Evolutionary conservation across 1,140 invertebrate species (phyloP).

Genomic region (Lordiphosa mommai): DNA sequence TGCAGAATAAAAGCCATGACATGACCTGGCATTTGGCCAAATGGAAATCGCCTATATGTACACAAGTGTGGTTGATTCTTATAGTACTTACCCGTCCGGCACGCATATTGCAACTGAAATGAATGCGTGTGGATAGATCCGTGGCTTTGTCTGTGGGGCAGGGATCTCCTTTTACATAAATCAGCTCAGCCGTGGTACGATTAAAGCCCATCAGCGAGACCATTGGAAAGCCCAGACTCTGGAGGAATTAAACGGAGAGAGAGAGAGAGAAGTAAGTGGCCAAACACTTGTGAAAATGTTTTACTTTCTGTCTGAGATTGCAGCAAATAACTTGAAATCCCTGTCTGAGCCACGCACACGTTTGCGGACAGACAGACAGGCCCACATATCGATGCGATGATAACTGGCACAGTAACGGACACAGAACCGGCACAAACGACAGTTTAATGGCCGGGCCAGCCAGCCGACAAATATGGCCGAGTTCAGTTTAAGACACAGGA

Average conservation of each 20-base stretch:
- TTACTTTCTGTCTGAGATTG: slow-evolving; percentile 63
- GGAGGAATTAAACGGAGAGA: slow-evolving; percentile 7
- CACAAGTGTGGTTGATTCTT: background rate
- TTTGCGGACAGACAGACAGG: slow-evolving; percentile 16
- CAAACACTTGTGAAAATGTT: slow-evolving; percentile 42
- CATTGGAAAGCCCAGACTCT: slow-evolving; percentile 81
- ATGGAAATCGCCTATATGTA: background rate
- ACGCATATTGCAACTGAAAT: slow-evolving; percentile 79
- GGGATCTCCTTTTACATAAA: slow-evolving; percentile 78
- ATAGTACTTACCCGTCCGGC: slow-evolving; percentile 77
- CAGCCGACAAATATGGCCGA: slow-evolving; percentile 28
- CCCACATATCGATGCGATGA: slow-evolving; percentile 45
- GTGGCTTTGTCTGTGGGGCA: slow-evolving; percentile 78
- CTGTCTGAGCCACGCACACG: slow-evolving; percentile 52
- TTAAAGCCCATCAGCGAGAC: slow-evolving; percentile 60
- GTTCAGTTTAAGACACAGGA: background rate
- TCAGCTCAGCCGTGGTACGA: slow-evolving; percentile 71
- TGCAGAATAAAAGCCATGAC: slow-evolving; percentile 12
- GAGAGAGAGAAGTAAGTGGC: background rate
- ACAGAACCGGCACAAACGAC: slow-evolving; percentile 39
- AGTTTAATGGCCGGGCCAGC: slow-evolving; percentile 46
- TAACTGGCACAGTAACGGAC: slow-evolving; percentile 23
- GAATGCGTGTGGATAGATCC: slow-evolving; percentile 78
- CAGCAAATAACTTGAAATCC: slow-evolving; percentile 67
- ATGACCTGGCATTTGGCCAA: background rate